A percentile compares a stretch with the other conserved stretches of the same genome.
phyloP scores from a whole-genome alignment of 2,888 invertebrate genomes.

The Spicauda simplicius region DNA sequence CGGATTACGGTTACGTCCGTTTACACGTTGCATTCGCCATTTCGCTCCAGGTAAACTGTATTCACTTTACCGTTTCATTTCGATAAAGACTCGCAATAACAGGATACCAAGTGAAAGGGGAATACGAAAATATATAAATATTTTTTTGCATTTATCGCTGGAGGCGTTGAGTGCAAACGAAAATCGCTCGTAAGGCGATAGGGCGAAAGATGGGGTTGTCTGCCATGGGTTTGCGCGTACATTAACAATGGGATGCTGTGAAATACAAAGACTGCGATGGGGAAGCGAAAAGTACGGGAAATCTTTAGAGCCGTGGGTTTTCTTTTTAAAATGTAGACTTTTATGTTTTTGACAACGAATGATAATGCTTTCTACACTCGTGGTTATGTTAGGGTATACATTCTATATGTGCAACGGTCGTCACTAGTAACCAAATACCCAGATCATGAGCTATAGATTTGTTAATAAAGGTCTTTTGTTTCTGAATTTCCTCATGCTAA shows the following conservation, averaged over 20 bases:
- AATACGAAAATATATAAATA: conserved; percentile 13
- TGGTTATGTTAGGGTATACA: too few relatives aligned
- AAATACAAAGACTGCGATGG: conserved; percentile 30
- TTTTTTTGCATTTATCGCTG: conserved; percentile 23
- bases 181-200: conserved; percentile 26
- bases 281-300: conserved; percentile 30
- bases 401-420: too few relatives aligned
- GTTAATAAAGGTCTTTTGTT: too few relatives aligned
- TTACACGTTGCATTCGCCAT: not conserved
- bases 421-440: too few relatives aligned
- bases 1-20: not conserved
- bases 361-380: too few relatives aligned
- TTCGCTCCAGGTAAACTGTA: not conserved
- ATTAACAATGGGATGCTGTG: conserved; percentile 30
- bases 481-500: too few relatives aligned
- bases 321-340: conserved; percentile 14
- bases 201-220: conserved; percentile 10
- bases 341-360: not conserved
- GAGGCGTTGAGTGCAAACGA: conserved; percentile 10
- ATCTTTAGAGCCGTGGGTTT: conserved; percentile 15
- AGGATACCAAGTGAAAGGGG: conserved; percentile 18
- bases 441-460: too few relatives aligned
- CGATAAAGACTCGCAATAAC: conserved; percentile 5
- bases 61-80: conserved; percentile 4
- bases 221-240: conserved; percentile 30